A percentile compares a stretch with the other conserved stretches of the same genome.
Conservation (phyloP, 2,113 vertebrate genomes). For the Actinemys pallida region DNA sequence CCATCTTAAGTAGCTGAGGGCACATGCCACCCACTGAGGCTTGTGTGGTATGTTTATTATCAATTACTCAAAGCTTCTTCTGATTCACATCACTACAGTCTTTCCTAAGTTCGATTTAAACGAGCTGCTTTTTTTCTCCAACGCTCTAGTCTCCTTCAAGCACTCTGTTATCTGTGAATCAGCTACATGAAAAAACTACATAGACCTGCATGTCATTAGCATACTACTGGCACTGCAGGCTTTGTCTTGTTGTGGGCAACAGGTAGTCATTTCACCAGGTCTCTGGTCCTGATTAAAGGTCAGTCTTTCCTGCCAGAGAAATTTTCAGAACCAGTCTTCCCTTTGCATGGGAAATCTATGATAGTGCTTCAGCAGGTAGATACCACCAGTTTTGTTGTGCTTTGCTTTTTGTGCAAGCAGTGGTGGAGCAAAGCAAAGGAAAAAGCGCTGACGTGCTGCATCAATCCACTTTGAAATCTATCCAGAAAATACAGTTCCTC, state of each 20-base stretch:
- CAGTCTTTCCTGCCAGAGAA: conserved; percentile 33
- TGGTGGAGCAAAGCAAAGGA: not conserved
- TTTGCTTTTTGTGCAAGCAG: not conserved
- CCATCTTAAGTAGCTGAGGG: not conserved
- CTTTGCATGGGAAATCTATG: not conserved
- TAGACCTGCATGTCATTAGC: not conserved
- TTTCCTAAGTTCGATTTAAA: not conserved
- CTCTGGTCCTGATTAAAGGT: conserved; percentile 28
- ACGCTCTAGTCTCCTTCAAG: not conserved
- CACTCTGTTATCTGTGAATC: not conserved
- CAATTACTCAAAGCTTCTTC: not conserved
- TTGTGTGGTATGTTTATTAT: not conserved
- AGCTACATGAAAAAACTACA: not conserved
- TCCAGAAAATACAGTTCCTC: not conserved
- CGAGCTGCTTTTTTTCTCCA: not conserved
- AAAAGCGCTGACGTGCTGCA: not conserved
- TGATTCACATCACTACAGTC: not conserved
- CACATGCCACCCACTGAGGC: not conserved
- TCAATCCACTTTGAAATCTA: not conserved
- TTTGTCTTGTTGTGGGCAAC: not conserved
- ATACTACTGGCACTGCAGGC: not conserved
- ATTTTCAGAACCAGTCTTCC: not conserved
- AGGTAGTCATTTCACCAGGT: conserved; percentile 11
- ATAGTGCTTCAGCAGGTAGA: not conserved
- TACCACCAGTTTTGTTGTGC: not conserved